Base-by-base conservation (phyloP, 1,140 invertebrate species). In the Trinorchestia longiramus region DNA sequence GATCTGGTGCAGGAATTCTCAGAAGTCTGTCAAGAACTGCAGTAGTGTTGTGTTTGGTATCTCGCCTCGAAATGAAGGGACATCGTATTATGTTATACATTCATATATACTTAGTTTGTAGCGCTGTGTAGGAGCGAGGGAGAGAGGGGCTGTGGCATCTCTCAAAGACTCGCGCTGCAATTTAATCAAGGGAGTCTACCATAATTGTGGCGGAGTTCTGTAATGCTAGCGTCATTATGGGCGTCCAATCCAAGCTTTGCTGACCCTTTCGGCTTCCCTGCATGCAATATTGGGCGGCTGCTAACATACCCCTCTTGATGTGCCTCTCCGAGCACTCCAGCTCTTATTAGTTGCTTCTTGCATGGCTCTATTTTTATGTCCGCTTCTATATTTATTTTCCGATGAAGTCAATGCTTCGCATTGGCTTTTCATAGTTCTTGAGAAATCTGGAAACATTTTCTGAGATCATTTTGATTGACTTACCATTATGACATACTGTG, bases 141-240 rank as follows among this genome's bases (percentile, higher is more conserved):
- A 77, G 62, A 19, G 62, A 77, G 62, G 62, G 62, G 62, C 28
- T 77, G 62, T 90, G 88, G 88, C 88, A 90, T 90, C 43, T 43
- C 88, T 90, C 88, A 90, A 43, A 43, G 88, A 42, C 88, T 90
- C 41, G 41, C 43, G 92, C 23, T n/a, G 44, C 92, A 94, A 94
- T 94, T 94, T 94, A 94, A 94, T 94, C 92, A 94, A 94, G 92
- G 44, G 92, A 94, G 40, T 94, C 92, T 94, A 47, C 43, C 92
- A 43, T 94, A 94, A 94, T 94, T 94, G 92, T 94, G 92, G 92
- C 92, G 36, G 41, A 43, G 92, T 43, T 43, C 92, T 47, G 43
- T 94, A 94, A 94, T 94, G 92, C 92, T 43, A n/a, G 43, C 43
- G 92, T 94, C 92, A 94, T 94, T 94, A 94, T 94, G 40, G 41